Conservation (phyloP, 2,113 vertebrate species). For the Sinocyclocheilus grahami region DNA sequence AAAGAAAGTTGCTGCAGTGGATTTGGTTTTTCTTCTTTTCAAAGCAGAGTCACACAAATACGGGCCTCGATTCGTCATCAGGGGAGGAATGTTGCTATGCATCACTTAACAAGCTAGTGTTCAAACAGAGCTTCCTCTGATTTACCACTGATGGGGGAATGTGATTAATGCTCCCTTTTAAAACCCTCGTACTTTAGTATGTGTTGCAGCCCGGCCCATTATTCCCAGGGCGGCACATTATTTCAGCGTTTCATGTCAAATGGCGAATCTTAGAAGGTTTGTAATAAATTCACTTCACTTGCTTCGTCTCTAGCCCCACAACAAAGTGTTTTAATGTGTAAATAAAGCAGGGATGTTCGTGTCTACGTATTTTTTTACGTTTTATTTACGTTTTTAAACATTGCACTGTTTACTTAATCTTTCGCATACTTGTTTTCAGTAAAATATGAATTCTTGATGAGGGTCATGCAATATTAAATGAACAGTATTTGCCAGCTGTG, state of each 20-base stretch:
- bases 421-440: neutral
- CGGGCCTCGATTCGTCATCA: neutral
- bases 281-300: slow-evolving; percentile 58
- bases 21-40: slow-evolving; percentile 6
- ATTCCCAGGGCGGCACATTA: slow-evolving; percentile 51
- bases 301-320: slow-evolving; percentile 48
- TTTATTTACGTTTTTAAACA: neutral
- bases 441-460: slow-evolving; percentile 35
- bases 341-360: slow-evolving; percentile 53
- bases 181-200: slow-evolving; percentile 11
- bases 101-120: slow-evolving; percentile 35
- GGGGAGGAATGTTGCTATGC: slow-evolving; percentile 12
- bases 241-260: slow-evolving; percentile 51
- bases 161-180: slow-evolving; percentile 45
- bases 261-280: slow-evolving; percentile 46
- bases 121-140: slow-evolving; percentile 28
- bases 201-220: slow-evolving; percentile 14
- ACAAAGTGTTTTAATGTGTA: slow-evolving; percentile 61
- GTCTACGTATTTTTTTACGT: slow-evolving; percentile 46
- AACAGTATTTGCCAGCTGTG: neutral
- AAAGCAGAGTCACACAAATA: slow-evolving; percentile 18
- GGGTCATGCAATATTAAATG: neutral
- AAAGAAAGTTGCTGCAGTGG: slow-evolving; percentile 17
- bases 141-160: slow-evolving; percentile 40
- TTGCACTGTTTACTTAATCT: slow-evolving; percentile 8